Conservation (phyloP, 2,888 invertebrate genomes). For the Strigamia maritima region DNA sequence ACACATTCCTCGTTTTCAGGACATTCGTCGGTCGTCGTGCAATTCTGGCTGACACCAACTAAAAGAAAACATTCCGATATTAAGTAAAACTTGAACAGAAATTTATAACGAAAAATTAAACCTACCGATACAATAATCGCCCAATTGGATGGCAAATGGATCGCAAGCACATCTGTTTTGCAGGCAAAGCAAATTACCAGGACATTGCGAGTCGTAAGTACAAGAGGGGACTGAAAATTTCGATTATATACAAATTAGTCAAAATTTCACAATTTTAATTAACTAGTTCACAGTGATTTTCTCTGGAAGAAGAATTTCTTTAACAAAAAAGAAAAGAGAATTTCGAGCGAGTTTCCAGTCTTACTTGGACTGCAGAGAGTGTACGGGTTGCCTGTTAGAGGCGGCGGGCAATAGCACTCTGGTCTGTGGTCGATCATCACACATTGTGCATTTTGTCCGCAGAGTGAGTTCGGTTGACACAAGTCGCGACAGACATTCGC, state of each 20-base stretch:
- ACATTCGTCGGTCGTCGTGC: constrained; percentile 48
- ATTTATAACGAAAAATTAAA: background rate
- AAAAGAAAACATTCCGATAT: background rate
- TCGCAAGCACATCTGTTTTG: constrained; percentile 46
- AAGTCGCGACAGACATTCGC: constrained; percentile 74
- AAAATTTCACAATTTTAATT: background rate
- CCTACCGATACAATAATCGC: constrained; percentile 46
- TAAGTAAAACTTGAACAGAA: background rate
- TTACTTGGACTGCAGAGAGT: constrained; percentile 62
- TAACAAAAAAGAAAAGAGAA: background rate
- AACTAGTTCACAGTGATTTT: background rate
- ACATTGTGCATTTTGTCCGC: constrained; percentile 69
- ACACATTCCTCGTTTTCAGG: constrained; percentile 46
- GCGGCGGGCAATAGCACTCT: constrained; percentile 71
- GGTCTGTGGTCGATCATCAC: constrained; percentile 73
- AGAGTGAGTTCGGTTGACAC: constrained; percentile 66
- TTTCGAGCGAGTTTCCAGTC: background rate
- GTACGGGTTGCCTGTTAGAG: constrained; percentile 73
- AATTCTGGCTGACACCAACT: constrained; percentile 45
- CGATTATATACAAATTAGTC: background rate
- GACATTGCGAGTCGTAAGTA: constrained; percentile 45
- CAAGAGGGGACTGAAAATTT: constrained; percentile 44
- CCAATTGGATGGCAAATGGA: constrained; percentile 44
- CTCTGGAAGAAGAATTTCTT: background rate
- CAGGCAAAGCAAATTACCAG: constrained; percentile 46